phyloP scores from a whole-genome alignment of 2,888 invertebrate genomes.

The Xylota segnis region DNA sequence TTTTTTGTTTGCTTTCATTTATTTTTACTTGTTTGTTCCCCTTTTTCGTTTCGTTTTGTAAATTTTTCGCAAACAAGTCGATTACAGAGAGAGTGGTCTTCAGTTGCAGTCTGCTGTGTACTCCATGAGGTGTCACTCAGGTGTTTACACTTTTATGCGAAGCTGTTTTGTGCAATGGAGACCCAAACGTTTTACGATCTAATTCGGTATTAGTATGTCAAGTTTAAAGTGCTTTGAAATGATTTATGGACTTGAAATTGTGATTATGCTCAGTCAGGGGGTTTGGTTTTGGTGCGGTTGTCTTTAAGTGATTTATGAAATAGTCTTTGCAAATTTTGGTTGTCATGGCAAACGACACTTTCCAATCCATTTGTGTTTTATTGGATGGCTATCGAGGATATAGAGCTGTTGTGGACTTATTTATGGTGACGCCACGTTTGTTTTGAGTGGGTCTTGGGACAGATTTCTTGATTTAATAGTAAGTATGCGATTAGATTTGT shows the following conservation, averaged over 20 bases:
- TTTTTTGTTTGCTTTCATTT: slow-evolving; percentile 22
- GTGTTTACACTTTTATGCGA: slow-evolving; percentile 2
- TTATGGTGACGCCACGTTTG: not conserved
- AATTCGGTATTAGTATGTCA: slow-evolving; percentile 21
- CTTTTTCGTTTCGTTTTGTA: slow-evolving; percentile 25
- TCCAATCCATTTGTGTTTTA: slow-evolving; percentile 31
- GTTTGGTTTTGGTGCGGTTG: not conserved
- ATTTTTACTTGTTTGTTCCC: too few species aligned
- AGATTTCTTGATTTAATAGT: too few species aligned
- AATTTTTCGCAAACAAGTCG: slow-evolving; percentile 29
- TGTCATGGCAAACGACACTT: not conserved
- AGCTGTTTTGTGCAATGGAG: not conserved
- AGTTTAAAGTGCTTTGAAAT: slow-evolving; percentile 25
- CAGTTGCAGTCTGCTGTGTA: slow-evolving; percentile 30
- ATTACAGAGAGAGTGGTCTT: slow-evolving; percentile 13
- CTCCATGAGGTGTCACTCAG: slow-evolving; percentile 7
- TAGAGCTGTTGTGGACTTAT: not conserved
- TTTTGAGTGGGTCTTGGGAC: too few species aligned
- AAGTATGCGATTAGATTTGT: too few species aligned
- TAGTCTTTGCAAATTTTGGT: slow-evolving; percentile 20
- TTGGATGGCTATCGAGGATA: not conserved
- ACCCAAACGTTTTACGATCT: slow-evolving; percentile 18
- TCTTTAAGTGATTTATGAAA: slow-evolving; percentile 19
- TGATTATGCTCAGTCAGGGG: not conserved
- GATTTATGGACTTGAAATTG: slow-evolving; percentile 7